Conservation (phyloP, 1,140 invertebrate species). For the Catajapyx aquilonaris region DNA sequence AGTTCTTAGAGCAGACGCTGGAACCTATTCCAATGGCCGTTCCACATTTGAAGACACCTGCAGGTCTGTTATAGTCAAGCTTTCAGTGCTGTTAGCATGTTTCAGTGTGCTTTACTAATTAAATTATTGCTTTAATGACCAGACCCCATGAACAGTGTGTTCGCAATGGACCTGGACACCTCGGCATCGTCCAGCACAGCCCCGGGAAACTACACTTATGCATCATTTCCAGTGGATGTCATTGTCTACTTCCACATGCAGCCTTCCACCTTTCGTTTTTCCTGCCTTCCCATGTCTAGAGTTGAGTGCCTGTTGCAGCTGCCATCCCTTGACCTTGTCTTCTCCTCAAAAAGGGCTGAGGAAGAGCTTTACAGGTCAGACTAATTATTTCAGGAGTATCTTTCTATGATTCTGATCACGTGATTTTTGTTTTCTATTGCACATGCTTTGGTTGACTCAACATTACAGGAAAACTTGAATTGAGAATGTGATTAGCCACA, state of each 20-base stretch:
- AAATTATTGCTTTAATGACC: conserved; percentile 2
- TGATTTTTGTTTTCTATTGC: too few relatives aligned
- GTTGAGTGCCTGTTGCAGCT: conserved; percentile 92
- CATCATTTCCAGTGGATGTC: conserved; percentile 93
- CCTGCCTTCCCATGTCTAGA: conserved; percentile 80
- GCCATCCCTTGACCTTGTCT: conserved; percentile 82
- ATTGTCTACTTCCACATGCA: conserved; percentile 98
- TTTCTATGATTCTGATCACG: too few relatives aligned
- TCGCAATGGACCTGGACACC: conserved; percentile 18
- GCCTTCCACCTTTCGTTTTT: conserved; percentile 85
- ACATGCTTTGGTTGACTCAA: too few relatives aligned
- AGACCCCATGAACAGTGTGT: conserved; percentile 16
- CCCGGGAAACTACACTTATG: conserved; percentile 57
- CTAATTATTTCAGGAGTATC: too few relatives aligned
- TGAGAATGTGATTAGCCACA: too few relatives aligned
- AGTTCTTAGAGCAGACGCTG: conserved; percentile 83
- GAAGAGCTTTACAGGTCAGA: too few relatives aligned
- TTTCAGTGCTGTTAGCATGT: neutral
- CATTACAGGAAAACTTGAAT: too few relatives aligned
- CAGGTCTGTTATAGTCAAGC: neutral
- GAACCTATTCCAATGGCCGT: conserved; percentile 61
- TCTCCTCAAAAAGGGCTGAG: conserved; percentile 71
- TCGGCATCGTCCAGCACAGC: conserved; percentile 16
- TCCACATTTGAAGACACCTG: neutral
- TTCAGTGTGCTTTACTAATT: neutral